These are phyloP conservation scores for Sibirionetta formosa DNA, from an alignment of 2,797 vertebrate genomes.

Conservation along the genomic window DNA sequence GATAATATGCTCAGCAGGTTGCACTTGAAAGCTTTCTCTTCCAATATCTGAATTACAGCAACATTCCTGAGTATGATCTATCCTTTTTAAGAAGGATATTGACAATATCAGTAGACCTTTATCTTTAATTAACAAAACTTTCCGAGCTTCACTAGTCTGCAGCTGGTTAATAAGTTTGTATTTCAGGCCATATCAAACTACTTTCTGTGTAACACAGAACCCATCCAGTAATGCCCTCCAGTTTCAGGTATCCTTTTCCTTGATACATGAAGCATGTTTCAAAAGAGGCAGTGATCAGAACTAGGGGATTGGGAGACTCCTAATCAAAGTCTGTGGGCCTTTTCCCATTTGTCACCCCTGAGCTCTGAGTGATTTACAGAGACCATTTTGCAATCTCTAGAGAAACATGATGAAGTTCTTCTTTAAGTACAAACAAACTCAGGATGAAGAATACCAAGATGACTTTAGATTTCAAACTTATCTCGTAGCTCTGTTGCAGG, in stretches of 20 bases:
- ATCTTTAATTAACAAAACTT: not conserved
- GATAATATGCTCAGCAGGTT: not conserved
- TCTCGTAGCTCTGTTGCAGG: not conserved
- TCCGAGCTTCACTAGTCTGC: not conserved
- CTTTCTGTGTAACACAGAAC: not conserved
- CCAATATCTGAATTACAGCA: not conserved
- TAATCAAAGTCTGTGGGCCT: not conserved
- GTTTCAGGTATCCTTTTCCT: not conserved
- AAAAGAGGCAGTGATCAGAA: not conserved
- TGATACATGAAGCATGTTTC: not conserved
- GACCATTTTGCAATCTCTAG: not conserved
- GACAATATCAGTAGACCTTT: not conserved
- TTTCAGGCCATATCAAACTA: not conserved
- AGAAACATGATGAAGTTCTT: not conserved
- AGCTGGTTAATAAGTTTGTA: not conserved
- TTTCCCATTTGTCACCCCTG: not conserved
- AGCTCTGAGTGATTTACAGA: not conserved
- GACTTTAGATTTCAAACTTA: not conserved
- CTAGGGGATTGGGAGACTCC: not conserved
- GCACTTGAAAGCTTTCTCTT: not conserved
- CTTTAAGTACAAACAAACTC: not conserved
- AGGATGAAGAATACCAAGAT: not conserved
- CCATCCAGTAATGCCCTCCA: not conserved
- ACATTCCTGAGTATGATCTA: not conserved
- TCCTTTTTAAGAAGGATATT: not conserved